Percentiles rank a stretch among this genome's conserved stretches.
Conservation (phyloP, 2,888 invertebrate genomes). For the Mycalesis mineus region DNA sequence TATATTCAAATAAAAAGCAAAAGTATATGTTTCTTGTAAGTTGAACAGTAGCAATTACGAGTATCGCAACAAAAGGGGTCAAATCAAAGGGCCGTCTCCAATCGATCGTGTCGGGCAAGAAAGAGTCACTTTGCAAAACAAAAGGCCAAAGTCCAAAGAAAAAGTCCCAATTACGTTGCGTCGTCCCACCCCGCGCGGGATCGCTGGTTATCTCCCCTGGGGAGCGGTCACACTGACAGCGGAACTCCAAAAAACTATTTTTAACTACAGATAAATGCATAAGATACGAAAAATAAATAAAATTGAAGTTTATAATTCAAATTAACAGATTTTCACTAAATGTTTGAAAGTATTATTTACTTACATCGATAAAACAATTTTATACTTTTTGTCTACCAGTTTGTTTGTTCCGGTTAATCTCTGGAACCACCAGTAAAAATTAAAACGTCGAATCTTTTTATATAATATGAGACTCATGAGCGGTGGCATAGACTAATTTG, state of each 20-base stretch:
- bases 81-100: slow-evolving; percentile 37
- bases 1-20: background rate
- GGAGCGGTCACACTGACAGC: slow-evolving; percentile 41
- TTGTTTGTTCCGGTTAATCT: no score
- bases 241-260: slow-evolving; percentile 15
- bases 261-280: no score
- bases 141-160: slow-evolving; percentile 62
- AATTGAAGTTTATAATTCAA: no score
- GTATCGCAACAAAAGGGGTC: slow-evolving; percentile 6
- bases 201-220: slow-evolving; percentile 31
- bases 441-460: no score
- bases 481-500: no score
- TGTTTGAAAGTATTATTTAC: no score
- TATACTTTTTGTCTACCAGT: no score
- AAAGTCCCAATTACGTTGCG: slow-evolving; percentile 75
- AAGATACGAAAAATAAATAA: no score
- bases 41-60: background rate
- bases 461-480: no score
- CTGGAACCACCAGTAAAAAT: no score
- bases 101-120: slow-evolving; percentile 62
- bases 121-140: slow-evolving; percentile 74
- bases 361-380: no score
- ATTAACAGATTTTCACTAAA: no score
- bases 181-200: slow-evolving; percentile 38
- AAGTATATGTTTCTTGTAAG: slow-evolving; percentile 1